Evolutionary conservation across 2,888 invertebrate species (phyloP), one percentile per base, ranked within the genome.

Genomic region (Latrodectus hesperus): DNA sequence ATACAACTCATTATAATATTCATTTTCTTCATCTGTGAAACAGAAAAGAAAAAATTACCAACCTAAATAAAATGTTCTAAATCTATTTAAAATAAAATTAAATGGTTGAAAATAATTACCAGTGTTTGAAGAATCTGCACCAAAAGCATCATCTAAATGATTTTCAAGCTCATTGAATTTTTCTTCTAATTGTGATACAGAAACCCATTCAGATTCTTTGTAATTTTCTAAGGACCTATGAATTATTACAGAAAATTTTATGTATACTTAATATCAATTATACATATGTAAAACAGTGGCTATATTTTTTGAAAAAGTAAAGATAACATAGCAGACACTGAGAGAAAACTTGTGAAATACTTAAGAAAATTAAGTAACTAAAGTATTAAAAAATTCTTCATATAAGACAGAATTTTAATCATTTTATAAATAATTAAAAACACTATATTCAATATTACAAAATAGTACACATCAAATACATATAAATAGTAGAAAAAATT

Each of bases 111-210:
- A 17, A 68, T 1, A 1, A 5, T 17, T 70, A 82, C 82, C 81
- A n/a, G 52, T 26, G 12, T 53, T 77, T 65, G 38, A 12, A 53
- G 68, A 17, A 53, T 79, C 52, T 80, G 22, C 26, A 51, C 89
- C 90, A 85, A 89, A 86, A 49, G 88, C 64, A 76, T 80, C 53
- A 53, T 89, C 88, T n/a, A 85, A 70, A 12, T 91, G 92, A 14
- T 95, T 95, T 92, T 97, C 97, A 90, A 98, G 95, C 92, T 95
- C 95, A 89, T 92, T 91, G 70, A 93, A 91, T 79, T 93, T 92
- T 38, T 91, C 90, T 89, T 93, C 93, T 49, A 92, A 90, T 8
- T 90, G 91, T 17, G 92, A 91, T 90, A 92, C 92, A 10, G 92
- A 91, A 26, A 92, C 91, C 93, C 93, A 93, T 53, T 91, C 92